A percentile compares a stretch with the other conserved stretches of the same genome.
phyloP scores from a whole-genome alignment of 2,113 vertebrate genomes.

The Trochalopteron elliotii region DNA sequence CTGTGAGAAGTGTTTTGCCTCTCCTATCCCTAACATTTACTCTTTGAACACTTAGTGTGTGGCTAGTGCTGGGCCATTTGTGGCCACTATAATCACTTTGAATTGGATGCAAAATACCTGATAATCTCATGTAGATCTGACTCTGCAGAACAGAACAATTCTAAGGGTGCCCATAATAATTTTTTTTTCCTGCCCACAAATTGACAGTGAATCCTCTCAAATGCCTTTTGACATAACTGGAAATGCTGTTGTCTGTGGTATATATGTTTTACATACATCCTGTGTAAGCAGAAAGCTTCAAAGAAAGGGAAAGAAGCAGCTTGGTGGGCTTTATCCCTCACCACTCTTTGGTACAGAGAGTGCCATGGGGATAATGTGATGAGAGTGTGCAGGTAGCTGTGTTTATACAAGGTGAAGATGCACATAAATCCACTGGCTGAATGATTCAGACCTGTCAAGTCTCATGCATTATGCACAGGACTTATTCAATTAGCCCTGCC shows the following conservation, averaged over 20 bases:
- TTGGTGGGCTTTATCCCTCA: neutral
- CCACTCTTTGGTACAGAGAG: neutral
- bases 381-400: constrained; percentile 1
- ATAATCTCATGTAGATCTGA: neutral
- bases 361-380: neutral
- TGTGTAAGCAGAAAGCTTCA: neutral
- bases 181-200: neutral
- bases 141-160: neutral
- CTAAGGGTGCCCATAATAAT: neutral
- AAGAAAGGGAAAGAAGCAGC: neutral
- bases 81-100: neutral
- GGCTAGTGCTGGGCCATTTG: neutral
- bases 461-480: constrained; percentile 10
- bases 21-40: neutral
- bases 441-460: neutral
- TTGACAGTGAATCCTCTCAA: neutral
- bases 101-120: neutral
- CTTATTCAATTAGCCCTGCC: neutral
- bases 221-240: neutral
- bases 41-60: neutral
- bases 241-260: neutral
- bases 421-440: constrained; percentile 15
- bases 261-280: neutral
- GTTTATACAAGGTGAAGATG: constrained; percentile 30
- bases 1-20: constrained; percentile 15